These are phyloP conservation scores for Clarias pachynema DNA, from an alignment of 2,797 vertebrate species.

Conservation along the genomic window DNA sequence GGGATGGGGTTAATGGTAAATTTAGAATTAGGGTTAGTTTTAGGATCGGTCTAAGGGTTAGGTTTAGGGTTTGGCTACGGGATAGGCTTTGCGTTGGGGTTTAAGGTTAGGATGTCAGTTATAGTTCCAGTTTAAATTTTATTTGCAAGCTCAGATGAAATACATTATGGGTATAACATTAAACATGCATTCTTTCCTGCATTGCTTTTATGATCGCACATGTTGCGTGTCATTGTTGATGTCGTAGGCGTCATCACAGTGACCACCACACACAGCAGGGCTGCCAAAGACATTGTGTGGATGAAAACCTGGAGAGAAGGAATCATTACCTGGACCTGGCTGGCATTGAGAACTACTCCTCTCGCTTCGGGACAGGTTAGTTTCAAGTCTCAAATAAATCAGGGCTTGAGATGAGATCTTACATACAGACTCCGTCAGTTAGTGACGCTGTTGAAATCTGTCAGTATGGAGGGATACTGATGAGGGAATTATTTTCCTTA, in stretches of 20 bases:
- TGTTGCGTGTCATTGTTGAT: not conserved
- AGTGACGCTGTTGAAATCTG: not conserved
- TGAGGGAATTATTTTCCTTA: not conserved
- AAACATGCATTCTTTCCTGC: not conserved
- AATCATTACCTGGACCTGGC: slow-evolving; percentile 99
- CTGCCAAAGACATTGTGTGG: slow-evolving; percentile 91
- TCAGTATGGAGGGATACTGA: not conserved
- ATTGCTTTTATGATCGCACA: not conserved
- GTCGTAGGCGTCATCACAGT: slow-evolving; percentile 82
- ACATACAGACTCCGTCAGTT: not conserved
- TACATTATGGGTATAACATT: not conserved
- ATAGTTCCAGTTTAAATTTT: not conserved
- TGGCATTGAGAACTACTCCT: slow-evolving; percentile 98
- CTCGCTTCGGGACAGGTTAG: slow-evolving; percentile 93
- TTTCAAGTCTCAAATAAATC: not conserved
- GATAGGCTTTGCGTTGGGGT: too few relatives aligned
- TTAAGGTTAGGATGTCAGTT: not conserved
- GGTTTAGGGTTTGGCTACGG: not conserved
- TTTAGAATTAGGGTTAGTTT: not conserved
- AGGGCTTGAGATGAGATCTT: not conserved
- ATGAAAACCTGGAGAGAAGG: slow-evolving; percentile 98
- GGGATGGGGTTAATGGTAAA: too few relatives aligned
- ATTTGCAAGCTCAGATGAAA: not conserved
- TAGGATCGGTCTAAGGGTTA: too few relatives aligned
- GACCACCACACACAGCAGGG: slow-evolving; percentile 82